Percentiles rank a stretch among this genome's conserved stretches.
phyloP scores from a whole-genome alignment of 2,888 invertebrate species.

The Aromia moschata region DNA sequence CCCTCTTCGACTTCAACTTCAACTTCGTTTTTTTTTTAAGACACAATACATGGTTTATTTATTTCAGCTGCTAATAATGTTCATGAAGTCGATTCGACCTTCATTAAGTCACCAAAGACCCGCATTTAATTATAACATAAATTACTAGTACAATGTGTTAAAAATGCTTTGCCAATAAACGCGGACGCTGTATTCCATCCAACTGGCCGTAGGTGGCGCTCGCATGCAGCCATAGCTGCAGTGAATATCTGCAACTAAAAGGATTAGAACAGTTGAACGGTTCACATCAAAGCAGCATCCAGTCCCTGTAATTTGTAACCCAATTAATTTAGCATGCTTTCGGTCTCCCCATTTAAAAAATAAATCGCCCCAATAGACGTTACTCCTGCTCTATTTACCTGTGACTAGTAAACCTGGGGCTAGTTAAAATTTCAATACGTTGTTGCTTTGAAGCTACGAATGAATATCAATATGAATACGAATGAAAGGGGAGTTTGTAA shows the following conservation, averaged over 20 bases:
- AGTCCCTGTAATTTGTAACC: constrained; percentile 21
- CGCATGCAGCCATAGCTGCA: constrained; percentile 12
- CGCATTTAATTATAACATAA: no score
- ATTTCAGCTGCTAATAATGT: no score
- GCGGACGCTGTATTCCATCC: background rate
- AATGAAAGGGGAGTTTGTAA: no score
- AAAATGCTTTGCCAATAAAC: background rate
- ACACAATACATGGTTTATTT: no score
- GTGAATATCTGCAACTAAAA: constrained; percentile 32
- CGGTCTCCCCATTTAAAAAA: constrained; percentile 11
- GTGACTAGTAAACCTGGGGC: no score
- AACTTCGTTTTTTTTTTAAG: no score
- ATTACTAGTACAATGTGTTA: no score
- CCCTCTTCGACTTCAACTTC: no score
- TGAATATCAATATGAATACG: no score
- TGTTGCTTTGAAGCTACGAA: no score
- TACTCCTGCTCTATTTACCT: background rate
- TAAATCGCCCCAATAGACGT: constrained; percentile 5
- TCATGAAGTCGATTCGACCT: no score
- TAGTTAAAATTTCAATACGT: background rate
- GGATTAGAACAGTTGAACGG: constrained; percentile 42
- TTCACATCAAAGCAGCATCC: constrained; percentile 39
- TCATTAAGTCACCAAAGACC: no score
- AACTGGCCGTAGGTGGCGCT: constrained; percentile 8
- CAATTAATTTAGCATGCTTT: constrained; percentile 20